Conservation (phyloP, 1,140 invertebrate genomes). For the Nasonia vitripennis region DNA sequence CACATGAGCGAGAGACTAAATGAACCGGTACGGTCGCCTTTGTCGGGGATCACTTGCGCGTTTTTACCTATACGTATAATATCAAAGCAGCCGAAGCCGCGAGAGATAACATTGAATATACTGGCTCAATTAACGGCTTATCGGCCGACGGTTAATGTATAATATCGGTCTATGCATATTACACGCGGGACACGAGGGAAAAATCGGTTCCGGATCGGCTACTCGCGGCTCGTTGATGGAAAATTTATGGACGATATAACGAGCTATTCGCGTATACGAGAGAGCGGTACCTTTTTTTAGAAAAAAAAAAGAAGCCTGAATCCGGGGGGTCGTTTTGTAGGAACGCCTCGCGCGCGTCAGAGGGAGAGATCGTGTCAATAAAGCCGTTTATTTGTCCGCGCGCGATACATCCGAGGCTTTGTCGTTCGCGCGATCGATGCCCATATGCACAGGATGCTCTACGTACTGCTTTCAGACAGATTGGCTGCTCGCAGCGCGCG, state of each 20-base stretch:
- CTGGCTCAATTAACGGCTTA: slow-evolving; percentile 30
- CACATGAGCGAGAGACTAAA: background rate
- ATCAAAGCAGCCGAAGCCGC: slow-evolving; percentile 1
- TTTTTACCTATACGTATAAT: background rate
- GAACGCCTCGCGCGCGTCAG: too few species aligned
- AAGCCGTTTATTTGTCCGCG: background rate
- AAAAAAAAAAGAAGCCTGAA: background rate
- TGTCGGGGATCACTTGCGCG: background rate
- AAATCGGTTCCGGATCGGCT: background rate
- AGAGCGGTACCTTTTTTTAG: too few species aligned
- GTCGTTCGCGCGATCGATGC: background rate
- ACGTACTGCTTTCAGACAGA: background rate
- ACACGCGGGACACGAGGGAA: background rate
- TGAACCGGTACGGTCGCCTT: background rate
- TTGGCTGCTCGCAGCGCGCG: background rate
- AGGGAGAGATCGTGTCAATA: background rate
- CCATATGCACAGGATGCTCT: background rate
- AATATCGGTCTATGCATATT: too few species aligned
- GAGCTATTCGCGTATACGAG: too few species aligned
- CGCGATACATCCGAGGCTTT: background rate
- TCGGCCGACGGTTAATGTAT: background rate
- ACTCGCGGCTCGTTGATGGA: too few species aligned
- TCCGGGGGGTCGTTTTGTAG: too few species aligned
- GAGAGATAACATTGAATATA: slow-evolving; percentile 29
- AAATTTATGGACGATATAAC: too few species aligned